Conservation (phyloP, 2,797 vertebrate genomes). For the Hoplostethus mediterraneus region DNA sequence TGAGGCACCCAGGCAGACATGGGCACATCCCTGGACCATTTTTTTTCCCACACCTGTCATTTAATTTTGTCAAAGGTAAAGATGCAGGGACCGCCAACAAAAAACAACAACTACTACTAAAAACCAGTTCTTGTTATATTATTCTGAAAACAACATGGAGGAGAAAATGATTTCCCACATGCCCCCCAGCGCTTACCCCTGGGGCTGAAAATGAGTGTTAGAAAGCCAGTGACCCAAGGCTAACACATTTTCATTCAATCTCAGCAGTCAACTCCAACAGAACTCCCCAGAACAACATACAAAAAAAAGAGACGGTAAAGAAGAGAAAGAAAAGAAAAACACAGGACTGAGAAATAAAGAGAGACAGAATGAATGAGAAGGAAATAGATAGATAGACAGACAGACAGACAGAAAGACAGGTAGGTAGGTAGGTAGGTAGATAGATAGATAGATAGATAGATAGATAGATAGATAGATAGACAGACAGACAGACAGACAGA, state of each 20-base stretch:
- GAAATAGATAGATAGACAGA: neutral
- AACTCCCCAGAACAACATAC: conserved; percentile 24
- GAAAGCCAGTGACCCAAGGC: conserved; percentile 57
- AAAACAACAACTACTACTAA: neutral
- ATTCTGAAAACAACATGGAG: conserved; percentile 49
- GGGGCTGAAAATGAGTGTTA: conserved; percentile 56
- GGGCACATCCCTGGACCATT: neutral
- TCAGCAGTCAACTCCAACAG: conserved; percentile 18
- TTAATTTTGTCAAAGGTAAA: conserved; percentile 31
- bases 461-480: too few species aligned
- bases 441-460: too few species aligned
- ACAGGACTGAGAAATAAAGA: neutral
- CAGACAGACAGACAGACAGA: neutral
- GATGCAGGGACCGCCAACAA: conserved; percentile 18
- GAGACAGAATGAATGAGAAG: neutral
- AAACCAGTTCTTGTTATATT: conserved; percentile 35
- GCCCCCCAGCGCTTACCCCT: conserved; percentile 25
- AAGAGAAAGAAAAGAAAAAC: conserved; percentile 10
- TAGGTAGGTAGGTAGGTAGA: too few species aligned
- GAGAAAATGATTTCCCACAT: conserved; percentile 38
- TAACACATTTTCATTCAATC: conserved; percentile 60
- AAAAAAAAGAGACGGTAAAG: conserved; percentile 4
- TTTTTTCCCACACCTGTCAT: conserved; percentile 10
- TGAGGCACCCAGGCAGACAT: neutral
- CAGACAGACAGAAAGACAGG: too few species aligned